phyloP scores from a whole-genome alignment of 2,888 invertebrate species.

The Rhaphigaster nebulosa region DNA sequence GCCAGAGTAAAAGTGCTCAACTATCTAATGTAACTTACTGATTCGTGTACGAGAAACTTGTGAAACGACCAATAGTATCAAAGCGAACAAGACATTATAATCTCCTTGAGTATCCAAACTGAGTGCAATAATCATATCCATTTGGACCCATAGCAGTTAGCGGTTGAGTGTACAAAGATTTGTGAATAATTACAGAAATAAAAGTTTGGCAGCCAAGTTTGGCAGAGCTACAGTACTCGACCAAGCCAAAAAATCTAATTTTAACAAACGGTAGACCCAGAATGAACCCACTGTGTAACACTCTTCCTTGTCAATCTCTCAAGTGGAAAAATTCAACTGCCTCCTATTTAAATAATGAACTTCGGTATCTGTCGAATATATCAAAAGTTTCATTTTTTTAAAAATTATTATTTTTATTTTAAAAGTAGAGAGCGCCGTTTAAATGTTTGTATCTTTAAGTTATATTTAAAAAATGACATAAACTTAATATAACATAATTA shows the following conservation, averaged over 20 bases:
- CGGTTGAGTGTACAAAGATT: constrained; percentile 30
- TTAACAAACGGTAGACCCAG: constrained; percentile 13
- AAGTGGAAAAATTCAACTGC: background rate
- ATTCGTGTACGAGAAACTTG: too few relatives aligned
- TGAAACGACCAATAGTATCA: too few relatives aligned
- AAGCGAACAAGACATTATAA: too few relatives aligned
- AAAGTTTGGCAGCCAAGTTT: constrained; percentile 13
- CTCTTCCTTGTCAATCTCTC: constrained; percentile 40
- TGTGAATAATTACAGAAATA: constrained; percentile 44
- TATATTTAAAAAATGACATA: too few relatives aligned
- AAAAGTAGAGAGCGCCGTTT: background rate
- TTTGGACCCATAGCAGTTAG: background rate
- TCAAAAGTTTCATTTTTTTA: background rate
- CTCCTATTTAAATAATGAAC: background rate
- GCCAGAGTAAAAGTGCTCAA: too few relatives aligned
- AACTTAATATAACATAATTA: too few relatives aligned
- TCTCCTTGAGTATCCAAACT: background rate
- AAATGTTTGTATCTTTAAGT: background rate
- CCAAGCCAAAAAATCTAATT: constrained; percentile 45
- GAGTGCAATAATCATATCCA: background rate
- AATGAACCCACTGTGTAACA: constrained; percentile 45
- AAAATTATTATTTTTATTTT: background rate
- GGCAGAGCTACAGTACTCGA: background rate
- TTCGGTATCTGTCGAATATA: too few relatives aligned
- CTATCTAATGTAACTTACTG: too few relatives aligned